Evolutionary conservation across 2,113 vertebrate genomes (phyloP).

Genomic region (Uria aalge): DNA sequence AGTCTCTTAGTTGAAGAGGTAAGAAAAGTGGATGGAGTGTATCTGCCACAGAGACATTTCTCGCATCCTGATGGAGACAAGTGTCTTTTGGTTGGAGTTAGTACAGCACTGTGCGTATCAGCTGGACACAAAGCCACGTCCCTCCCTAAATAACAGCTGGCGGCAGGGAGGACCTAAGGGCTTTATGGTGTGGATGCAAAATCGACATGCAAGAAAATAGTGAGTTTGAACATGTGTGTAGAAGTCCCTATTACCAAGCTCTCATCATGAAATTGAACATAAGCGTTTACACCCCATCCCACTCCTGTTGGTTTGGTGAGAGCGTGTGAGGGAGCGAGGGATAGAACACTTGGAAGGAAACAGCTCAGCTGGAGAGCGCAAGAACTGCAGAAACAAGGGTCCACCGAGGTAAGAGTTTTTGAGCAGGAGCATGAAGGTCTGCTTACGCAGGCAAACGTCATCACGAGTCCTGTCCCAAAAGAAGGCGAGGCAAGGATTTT

Average conservation of each 20-base stretch:
- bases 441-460: neutral
- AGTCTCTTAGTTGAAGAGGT: neutral
- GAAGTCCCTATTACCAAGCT: neutral
- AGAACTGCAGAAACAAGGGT: neutral
- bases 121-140: neutral
- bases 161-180: neutral
- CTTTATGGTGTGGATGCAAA: neutral
- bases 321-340: neutral
- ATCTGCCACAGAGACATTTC: neutral
- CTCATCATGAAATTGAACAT: neutral
- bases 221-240: neutral
- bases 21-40: neutral
- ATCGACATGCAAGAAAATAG: rapidly evolving
- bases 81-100: neutral
- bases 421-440: neutral
- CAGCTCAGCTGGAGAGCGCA: neutral
- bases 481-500: neutral
- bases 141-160: neutral
- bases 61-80: neutral
- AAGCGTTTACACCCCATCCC: neutral
- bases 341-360: neutral
- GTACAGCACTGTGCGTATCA: neutral
- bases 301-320: neutral
- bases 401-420: neutral
- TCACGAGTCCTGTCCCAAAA: neutral